Evolutionary conservation across 2,113 vertebrate species (phyloP).

Genomic region (Hucho hucho): DNA sequence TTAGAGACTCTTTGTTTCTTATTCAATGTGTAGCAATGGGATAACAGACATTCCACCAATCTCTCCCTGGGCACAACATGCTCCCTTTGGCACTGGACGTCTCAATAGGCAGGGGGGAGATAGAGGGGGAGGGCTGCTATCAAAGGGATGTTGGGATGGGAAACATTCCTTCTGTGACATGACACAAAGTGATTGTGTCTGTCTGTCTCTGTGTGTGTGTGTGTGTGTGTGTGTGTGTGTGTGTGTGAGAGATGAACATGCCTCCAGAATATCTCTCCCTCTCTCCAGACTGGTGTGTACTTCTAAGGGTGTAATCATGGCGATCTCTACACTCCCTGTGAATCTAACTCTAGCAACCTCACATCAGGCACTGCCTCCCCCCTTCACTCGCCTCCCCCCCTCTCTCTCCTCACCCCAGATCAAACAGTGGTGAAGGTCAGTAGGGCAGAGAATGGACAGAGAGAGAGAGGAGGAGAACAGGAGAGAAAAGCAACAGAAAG

Average conservation of each 20-base stretch:
- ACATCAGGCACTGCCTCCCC: too few relatives aligned
- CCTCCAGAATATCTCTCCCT: background rate
- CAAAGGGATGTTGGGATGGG: constrained; percentile 77
- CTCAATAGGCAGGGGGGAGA: constrained; percentile 30
- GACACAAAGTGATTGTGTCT: constrained; percentile 67
- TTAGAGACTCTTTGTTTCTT: constrained; percentile 59
- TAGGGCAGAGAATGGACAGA: background rate
- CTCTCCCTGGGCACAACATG: constrained; percentile 23
- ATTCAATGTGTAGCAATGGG: constrained; percentile 65
- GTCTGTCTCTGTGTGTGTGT: background rate
- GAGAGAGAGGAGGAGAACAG: constrained; percentile 5
- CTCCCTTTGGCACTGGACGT: constrained; percentile 40
- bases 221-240: background rate
- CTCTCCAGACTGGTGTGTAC: background rate
- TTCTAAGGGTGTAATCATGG: background rate
- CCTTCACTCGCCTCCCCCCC: too few relatives aligned
- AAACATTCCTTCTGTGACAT: constrained; percentile 81
- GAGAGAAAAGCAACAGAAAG: constrained; percentile 37
- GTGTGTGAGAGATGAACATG: too few relatives aligned
- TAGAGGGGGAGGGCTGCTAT: constrained; percentile 54
- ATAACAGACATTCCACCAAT: constrained; percentile 63
- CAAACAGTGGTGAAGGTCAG: background rate
- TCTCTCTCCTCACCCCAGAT: too few relatives aligned
- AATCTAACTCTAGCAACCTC: too few relatives aligned
- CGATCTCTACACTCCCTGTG: too few relatives aligned